Conservation (phyloP, 2,797 vertebrate genomes). For the Apodemus agrarius region DNA sequence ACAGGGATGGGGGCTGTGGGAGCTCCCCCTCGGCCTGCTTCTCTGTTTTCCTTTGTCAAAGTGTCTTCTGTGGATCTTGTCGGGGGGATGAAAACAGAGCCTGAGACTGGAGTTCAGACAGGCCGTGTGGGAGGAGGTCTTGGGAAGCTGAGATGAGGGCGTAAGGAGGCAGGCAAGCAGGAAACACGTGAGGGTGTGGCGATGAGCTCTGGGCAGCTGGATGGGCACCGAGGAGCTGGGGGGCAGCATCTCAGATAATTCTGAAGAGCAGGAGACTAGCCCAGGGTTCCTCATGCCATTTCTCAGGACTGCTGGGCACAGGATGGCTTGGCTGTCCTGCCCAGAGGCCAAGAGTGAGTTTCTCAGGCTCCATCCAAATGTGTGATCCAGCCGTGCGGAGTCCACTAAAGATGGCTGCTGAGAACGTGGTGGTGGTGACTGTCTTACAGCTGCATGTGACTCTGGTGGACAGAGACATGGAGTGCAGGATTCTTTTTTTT, state of each 20-base stretch:
- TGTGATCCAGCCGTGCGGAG: neutral
- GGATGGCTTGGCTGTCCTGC: neutral
- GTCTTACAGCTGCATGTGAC: neutral
- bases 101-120: neutral
- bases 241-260: neutral
- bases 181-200: neutral
- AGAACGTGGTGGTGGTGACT: neutral
- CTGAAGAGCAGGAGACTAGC: neutral
- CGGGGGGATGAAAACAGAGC: neutral
- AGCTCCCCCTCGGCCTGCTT: neutral
- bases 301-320: neutral
- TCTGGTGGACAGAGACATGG: neutral
- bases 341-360: neutral
- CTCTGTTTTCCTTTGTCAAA: neutral
- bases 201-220: neutral
- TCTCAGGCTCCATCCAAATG: neutral
- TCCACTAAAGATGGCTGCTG: neutral
- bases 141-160: neutral
- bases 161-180: neutral
- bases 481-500: neutral
- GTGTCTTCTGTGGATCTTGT: neutral
- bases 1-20: fast-evolving
- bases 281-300: neutral
- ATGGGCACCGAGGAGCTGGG: neutral
- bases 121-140: neutral